Evolutionary conservation across 37 sponge, comb jelly and placozoan species (phyloP).

Genomic region (Cliona cf. orientalis): DNA sequence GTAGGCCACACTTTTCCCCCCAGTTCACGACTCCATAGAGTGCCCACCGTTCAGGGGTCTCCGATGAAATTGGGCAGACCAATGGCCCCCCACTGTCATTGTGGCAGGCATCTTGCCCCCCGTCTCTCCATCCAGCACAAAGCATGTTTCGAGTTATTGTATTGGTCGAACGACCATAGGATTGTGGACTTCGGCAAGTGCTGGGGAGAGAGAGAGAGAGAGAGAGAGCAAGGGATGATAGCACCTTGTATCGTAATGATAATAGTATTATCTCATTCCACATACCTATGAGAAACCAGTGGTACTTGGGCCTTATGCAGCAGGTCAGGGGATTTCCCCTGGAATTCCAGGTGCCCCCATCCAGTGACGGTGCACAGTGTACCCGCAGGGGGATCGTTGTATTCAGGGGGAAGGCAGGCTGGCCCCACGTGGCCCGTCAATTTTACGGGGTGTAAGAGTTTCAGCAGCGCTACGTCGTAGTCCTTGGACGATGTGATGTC

Average conservation of each 20-base stretch:
- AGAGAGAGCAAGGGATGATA: no score
- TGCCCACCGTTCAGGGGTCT: constrained; percentile 21
- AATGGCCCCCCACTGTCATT: constrained; percentile 77
- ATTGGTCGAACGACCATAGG: neutral
- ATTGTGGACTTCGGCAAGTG: constrained; percentile 12
- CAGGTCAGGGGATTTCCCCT: constrained; percentile 21
- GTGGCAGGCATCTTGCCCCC: constrained; percentile 51
- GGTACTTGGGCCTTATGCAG: constrained; percentile 46
- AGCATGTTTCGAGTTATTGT: constrained; percentile 24
- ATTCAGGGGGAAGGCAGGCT: constrained; percentile 34
- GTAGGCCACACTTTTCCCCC: constrained; percentile 49
- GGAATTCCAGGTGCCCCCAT: constrained; percentile 37
- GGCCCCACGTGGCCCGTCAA: neutral
- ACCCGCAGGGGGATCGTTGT: constrained; percentile 1
- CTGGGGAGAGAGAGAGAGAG: constrained; percentile 5
- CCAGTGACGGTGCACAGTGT: constrained; percentile 56
- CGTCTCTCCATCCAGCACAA: constrained; percentile 49
- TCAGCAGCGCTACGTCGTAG: constrained; percentile 48
- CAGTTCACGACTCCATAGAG: constrained; percentile 48
- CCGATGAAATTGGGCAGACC: constrained; percentile 8
- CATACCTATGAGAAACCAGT: constrained; percentile 38
- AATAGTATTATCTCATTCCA: neutral
- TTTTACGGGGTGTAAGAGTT: constrained; percentile 28
- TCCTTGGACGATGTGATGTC: neutral
- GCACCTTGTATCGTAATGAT: no score